Evolutionary conservation across 2,797 vertebrate genomes (phyloP), one percentile per base, ranked within the genome.

Genomic region (Gymnopithys bicolor): DNA sequence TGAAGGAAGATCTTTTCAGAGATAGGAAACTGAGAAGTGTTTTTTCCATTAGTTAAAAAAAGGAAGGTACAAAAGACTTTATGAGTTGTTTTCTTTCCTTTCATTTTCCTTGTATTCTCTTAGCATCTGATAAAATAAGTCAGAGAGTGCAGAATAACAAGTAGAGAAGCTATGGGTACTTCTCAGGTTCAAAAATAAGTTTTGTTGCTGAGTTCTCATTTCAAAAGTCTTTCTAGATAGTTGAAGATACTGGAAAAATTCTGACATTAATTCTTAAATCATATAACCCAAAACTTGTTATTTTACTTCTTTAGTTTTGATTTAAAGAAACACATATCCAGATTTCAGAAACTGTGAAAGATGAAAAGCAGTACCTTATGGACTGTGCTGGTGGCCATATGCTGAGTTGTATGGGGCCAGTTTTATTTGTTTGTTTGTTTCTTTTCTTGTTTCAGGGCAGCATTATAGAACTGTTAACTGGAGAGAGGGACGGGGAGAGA

Each of bases 101-200:
- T 90, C 3, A 14, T 85, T 89, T 90, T 82, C 27, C 8, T 59
- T 79, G 19, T 90, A 49, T 66, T 76, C 46, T 84, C 9, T 56
- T 92, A 76, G 13, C 8, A 77, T 15, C 28, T 35, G 48, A 64
- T 89, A 73, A 94, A 90, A 48, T 58, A 84, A 68, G 69, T 56
- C 35, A 41, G 39, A 63, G 55, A 35, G 52, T 10, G 0, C 68
- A 52, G 28, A 66, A 82, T 70, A 87, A 55, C 25, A 15, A 41
- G 23, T 77, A 46, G 56, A 77, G 52, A 85, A 89, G 45, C 23
- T 17, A 13, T 11, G 9, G 37, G 15, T 79, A 13, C n/a, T 27
- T 84, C 35, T 92, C 30, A 27, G 33, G 30, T 35, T 80, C 11
- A n/a, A 85, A 52, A 83, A 53, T 46, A 48, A 62, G 24, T 37